Percentiles rank a stretch among this genome's conserved stretches.
phyloP scores from a whole-genome alignment of 2,888 invertebrate species.

The Psococerastis gibbosa region DNA sequence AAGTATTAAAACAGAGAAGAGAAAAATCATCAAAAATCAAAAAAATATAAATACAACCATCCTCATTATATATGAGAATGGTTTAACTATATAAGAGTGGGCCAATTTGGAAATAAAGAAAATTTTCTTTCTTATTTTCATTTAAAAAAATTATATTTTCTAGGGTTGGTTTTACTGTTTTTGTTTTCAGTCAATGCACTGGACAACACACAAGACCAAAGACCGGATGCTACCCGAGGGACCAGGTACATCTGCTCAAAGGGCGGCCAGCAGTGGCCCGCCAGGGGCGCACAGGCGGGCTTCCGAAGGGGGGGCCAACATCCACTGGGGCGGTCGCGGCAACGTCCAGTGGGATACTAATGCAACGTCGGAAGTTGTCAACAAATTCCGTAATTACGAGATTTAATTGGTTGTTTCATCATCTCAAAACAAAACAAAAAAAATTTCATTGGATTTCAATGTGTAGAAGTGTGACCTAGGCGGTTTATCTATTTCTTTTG shows the following conservation, averaged over 20 bases:
- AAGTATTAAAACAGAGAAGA: too few relatives aligned
- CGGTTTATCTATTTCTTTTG: too few relatives aligned
- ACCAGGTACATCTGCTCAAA: slow-evolving; percentile 30
- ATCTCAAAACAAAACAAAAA: too few relatives aligned
- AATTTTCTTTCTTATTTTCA: too few relatives aligned
- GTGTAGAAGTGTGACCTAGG: too few relatives aligned
- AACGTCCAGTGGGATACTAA: slow-evolving; percentile 48
- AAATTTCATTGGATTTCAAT: too few relatives aligned
- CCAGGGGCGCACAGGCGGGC: slow-evolving; percentile 42
- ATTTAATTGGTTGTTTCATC: too few relatives aligned
- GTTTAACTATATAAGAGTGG: too few relatives aligned
- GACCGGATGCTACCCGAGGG: slow-evolving; percentile 57
- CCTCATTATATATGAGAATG: too few relatives aligned
- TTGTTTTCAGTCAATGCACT: slow-evolving; percentile 74
- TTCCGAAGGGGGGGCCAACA: slow-evolving; percentile 73
- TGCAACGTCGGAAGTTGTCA: slow-evolving; percentile 61
- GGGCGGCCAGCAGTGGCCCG: slow-evolving; percentile 26
- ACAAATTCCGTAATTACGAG: slow-evolving; percentile 80
- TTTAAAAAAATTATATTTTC: too few relatives aligned
- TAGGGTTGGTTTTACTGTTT: slow-evolving; percentile 13
- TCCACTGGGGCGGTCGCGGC: slow-evolving; percentile 34
- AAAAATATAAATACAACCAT: neutral
- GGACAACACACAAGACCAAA: slow-evolving; percentile 77
- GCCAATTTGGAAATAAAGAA: too few relatives aligned
- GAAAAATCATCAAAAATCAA: neutral